Evolutionary conservation across 2,113 vertebrate genomes (phyloP).

Genomic region (Melanostigma gelatinosum): DNA sequence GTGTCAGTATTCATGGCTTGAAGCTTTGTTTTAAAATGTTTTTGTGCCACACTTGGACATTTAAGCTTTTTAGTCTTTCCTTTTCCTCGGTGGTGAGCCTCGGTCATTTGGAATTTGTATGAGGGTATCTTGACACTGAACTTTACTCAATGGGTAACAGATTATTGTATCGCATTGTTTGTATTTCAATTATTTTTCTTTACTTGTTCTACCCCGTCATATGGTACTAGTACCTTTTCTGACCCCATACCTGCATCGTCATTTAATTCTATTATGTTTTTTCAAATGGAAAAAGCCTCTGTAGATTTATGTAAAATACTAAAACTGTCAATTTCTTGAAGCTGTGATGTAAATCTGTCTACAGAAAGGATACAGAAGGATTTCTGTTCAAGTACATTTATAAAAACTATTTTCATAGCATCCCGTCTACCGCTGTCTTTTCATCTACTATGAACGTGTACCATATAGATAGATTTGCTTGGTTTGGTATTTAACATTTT

Average conservation of each 20-base stretch:
- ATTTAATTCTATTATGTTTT: neutral
- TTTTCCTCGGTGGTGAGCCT: no score
- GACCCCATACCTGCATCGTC: neutral
- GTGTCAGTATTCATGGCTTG: no score
- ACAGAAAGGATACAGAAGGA: neutral
- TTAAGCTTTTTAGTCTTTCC: no score
- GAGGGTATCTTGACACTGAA: no score
- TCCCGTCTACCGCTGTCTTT: neutral
- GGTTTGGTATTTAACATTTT: no score
- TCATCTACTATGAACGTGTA: neutral
- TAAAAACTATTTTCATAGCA: slow-evolving; percentile 10
- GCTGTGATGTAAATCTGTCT: neutral
- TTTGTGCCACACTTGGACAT: no score
- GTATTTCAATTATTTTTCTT: no score
- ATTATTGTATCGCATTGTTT: no score
- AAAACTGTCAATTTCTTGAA: neutral
- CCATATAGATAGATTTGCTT: no score
- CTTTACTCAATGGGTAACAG: no score
- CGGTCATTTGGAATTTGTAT: no score
- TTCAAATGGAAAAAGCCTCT: neutral
- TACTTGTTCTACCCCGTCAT: neutral
- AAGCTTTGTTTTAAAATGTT: no score
- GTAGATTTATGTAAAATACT: neutral
- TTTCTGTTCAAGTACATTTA: neutral
- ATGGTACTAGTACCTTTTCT: neutral